Percentiles rank a stretch among this genome's conserved stretches.
Conservation (phyloP, 2,113 vertebrate species). For the Takifugu flavidus region DNA sequence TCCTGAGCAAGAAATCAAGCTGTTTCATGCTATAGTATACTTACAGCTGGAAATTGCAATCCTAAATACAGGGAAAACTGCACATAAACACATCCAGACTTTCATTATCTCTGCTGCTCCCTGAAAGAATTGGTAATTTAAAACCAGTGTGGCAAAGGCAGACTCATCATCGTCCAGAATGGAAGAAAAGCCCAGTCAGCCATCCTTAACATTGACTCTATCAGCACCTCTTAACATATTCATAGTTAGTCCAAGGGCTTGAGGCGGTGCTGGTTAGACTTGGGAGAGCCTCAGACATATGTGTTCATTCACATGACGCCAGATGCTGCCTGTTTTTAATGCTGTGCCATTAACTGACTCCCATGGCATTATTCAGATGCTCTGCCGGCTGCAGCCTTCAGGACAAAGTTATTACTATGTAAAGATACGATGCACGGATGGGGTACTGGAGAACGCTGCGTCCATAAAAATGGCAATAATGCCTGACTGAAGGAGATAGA, state of each 20-base stretch:
- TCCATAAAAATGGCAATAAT: constrained; percentile 20
- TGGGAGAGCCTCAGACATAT: constrained; percentile 52
- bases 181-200: constrained; percentile 24
- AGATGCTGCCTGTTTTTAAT: constrained; percentile 67
- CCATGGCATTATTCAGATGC: constrained; percentile 56
- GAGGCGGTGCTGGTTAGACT: constrained; percentile 37
- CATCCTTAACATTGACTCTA: constrained; percentile 41
- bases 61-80: constrained; percentile 28
- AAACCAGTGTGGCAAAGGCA: constrained; percentile 23
- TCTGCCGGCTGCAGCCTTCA: constrained; percentile 47
- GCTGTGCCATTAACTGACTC: constrained; percentile 64
- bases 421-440: constrained; percentile 28
- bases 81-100: constrained; percentile 42
- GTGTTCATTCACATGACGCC: constrained; percentile 52
- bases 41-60: constrained; percentile 27
- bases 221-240: constrained; percentile 50
- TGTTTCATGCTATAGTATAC: neutral
- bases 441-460: constrained; percentile 20
- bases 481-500: constrained; percentile 15
- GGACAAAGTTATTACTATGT: constrained; percentile 56
- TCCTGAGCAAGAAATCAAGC: constrained; percentile 2
- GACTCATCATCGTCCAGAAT: constrained; percentile 30
- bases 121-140: constrained; percentile 28
- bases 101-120: constrained; percentile 8
- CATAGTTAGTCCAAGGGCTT: constrained; percentile 46